These are phyloP conservation scores for Acrocera orbiculus DNA, from an alignment of 2,888 invertebrate species.

Conservation along the genomic window DNA sequence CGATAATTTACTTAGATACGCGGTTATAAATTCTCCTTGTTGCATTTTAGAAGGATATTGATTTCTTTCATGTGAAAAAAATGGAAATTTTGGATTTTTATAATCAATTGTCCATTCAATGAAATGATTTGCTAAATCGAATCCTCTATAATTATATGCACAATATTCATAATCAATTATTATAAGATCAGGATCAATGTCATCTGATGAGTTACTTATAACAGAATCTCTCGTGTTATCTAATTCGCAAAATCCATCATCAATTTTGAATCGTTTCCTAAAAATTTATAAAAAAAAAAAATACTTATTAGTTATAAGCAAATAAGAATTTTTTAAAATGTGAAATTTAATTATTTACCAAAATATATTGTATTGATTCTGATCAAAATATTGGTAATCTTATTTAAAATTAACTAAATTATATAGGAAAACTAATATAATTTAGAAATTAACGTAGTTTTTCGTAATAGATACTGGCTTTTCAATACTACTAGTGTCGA, in stretches of 20 bases:
- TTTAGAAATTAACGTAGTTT: too few species aligned
- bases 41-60: constrained; percentile 63
- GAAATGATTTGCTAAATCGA: constrained; percentile 90
- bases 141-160: constrained; percentile 83
- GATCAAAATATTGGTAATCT: too few species aligned
- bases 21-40: constrained; percentile 21
- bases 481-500: too few species aligned
- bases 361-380: too few species aligned
- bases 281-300: constrained; percentile 3
- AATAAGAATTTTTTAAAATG: too few species aligned
- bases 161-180: constrained; percentile 91
- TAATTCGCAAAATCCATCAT: constrained; percentile 14
- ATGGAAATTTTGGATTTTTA: constrained; percentile 56
- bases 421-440: too few species aligned
- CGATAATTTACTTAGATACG: constrained; percentile 24
- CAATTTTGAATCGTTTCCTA: constrained; percentile 14
- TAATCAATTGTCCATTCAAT: constrained; percentile 86
- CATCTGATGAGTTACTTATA: constrained; percentile 18
- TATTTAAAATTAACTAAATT: too few species aligned
- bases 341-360: too few species aligned
- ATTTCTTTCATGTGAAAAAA: constrained; percentile 48
- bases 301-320: background rate
- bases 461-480: too few species aligned
- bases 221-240: constrained; percentile 25
- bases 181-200: constrained; percentile 40